Evolutionary conservation across 2,888 invertebrate species (phyloP), one percentile per base, ranked within the genome.

Genomic region (Ischnus inquisitorius): DNA sequence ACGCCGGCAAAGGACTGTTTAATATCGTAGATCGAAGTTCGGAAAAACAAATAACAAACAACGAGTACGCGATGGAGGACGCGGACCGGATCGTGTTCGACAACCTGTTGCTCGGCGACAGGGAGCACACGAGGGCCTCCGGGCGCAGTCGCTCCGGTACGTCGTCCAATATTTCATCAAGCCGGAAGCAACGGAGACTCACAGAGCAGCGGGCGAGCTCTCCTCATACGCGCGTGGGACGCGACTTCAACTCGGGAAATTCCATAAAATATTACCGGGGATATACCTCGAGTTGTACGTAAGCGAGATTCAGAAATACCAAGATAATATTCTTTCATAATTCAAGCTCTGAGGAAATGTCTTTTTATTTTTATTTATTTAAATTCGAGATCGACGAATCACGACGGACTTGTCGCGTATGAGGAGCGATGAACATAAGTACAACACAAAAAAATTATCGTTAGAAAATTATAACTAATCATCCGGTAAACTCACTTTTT

Each of bases 141-240:
- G 67, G 76, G 67, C 54, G 28, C 39, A 54, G 43, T 69, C 62
- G 78, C 62, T 62, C 82, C 54, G 74, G 48, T 62, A 74, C 67
- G 74, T 64, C 81, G 78, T 81, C 39, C 81, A 78, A 84, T 84
- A 84, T 84, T 84, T 84, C 75, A 84, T 84, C 78, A 74, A 75
- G 81, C 81, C 84, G 84, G 84, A 84, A 84, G 81, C 64, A 54
- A 64, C 79, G 74, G 64, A 80, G 67, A 34, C 12, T 34, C 54
- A 22, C 12, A 43, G 80, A 79, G 65, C 69, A 64, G 65, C 64
- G 54, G 57, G 72, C 46, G 71, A 65, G 25, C 62, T 34, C 25
- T 46, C 12, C 14, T 14, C 62, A 16, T 22, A 41, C 48, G 12
- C 65, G 83, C 83, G 84, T 84, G 84, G 84, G 84, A 81, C 84